Evolutionary conservation across 2,797 vertebrate species (phyloP).

Genomic region (Podarcis lilfordi): DNA sequence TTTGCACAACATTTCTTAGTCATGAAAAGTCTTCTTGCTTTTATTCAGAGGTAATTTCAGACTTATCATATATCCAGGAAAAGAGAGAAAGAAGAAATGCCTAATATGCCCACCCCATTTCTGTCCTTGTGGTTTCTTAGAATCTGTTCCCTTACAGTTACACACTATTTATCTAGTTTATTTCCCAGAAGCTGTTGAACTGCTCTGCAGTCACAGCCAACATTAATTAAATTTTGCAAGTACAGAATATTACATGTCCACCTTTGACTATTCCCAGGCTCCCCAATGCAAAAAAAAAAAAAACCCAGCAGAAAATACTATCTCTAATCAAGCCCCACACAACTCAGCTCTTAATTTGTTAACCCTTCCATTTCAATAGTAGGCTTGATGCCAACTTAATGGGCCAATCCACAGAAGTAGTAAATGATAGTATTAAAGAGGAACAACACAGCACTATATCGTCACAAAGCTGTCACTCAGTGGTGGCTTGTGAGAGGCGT

Average conservation of each 20-base stretch:
- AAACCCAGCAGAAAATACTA: background rate
- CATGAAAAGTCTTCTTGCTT: conserved; percentile 44
- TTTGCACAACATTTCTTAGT: conserved; percentile 40
- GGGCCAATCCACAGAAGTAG: background rate
- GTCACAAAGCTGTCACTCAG: too few relatives aligned
- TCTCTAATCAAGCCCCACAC: background rate
- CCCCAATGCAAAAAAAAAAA: background rate
- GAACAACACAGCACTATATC: background rate
- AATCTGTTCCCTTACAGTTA: background rate
- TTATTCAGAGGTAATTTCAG: conserved; percentile 53
- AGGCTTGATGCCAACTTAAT: conserved; percentile 2
- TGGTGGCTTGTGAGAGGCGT: background rate
- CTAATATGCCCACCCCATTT: background rate
- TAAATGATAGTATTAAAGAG: background rate
- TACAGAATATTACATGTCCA: conserved; percentile 14
- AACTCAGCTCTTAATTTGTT: background rate
- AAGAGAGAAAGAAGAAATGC: conserved; percentile 8
- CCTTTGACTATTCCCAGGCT: conserved; percentile 7
- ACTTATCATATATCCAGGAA: conserved; percentile 14
- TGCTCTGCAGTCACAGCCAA: background rate
- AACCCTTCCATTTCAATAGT: background rate
- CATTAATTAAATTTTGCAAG: background rate
- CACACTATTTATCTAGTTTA: background rate
- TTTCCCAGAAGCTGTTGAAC: background rate
- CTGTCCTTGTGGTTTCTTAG: background rate